Conservation (phyloP, 2,113 vertebrate genomes). For the Furnarius figulus region DNA sequence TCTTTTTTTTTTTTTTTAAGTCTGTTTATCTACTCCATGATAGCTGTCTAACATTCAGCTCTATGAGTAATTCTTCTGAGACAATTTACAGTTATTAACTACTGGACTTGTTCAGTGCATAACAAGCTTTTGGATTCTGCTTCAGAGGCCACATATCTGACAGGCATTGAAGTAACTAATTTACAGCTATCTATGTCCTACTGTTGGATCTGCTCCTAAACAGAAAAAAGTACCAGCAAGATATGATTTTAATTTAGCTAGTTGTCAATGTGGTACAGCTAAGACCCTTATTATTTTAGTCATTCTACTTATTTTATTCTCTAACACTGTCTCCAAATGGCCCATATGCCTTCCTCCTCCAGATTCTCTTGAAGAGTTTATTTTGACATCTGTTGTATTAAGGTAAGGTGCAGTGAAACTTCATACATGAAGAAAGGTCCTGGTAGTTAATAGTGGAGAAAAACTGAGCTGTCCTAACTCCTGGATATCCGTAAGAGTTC, state of each 20-base stretch:
- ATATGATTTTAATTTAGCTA: background rate
- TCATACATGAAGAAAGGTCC: background rate
- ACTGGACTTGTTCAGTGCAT: background rate
- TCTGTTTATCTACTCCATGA: background rate
- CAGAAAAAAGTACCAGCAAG: background rate
- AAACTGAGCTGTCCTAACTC: background rate
- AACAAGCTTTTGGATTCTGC: background rate
- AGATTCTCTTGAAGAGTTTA: background rate
- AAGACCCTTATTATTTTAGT: background rate
- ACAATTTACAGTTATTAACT: background rate
- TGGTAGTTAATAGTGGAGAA: background rate
- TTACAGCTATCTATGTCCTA: background rate
- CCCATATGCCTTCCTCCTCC: background rate
- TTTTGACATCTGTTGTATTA: background rate
- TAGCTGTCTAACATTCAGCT: background rate
- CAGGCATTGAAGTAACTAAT: background rate
- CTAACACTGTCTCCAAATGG: background rate
- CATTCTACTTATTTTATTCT: background rate
- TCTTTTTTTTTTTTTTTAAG: background rate
- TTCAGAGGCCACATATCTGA: background rate
- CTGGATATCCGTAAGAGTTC: background rate
- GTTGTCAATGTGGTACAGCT: background rate
- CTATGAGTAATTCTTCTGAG: background rate
- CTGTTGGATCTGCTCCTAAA: background rate
- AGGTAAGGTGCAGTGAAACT: background rate